Conservation (phyloP, 2,113 vertebrate genomes). For the Dasypus novemcinctus region DNA sequence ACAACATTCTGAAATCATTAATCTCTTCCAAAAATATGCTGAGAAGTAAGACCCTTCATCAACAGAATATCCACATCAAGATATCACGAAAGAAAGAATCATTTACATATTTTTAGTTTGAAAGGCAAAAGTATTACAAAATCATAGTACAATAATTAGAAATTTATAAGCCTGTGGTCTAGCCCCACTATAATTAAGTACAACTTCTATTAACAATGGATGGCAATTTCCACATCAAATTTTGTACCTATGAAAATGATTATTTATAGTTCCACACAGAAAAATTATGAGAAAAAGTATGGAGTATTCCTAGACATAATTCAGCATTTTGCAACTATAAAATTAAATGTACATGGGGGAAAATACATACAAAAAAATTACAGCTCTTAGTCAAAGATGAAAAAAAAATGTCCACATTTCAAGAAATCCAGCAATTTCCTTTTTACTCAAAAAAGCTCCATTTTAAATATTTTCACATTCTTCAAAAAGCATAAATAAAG, state of each 20-base stretch:
- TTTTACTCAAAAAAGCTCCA: not conserved
- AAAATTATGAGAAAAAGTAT: constrained; percentile 11
- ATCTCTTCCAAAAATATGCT: constrained; percentile 33
- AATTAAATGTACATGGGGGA: not conserved
- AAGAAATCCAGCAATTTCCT: not conserved
- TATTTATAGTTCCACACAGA: not conserved
- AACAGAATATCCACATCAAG: constrained; percentile 11
- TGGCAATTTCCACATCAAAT: not conserved
- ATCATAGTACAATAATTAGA: not conserved
- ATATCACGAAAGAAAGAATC: not conserved
- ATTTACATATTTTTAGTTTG: constrained; percentile 7
- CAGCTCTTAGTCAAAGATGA: not conserved
- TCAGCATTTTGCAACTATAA: constrained; percentile 6
- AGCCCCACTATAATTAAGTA: not conserved
- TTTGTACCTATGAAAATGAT: not conserved
- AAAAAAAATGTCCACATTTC: not conserved
- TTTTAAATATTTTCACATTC: not conserved
- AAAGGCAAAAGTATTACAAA: constrained; percentile 24
- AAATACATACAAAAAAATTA: constrained; percentile 1
- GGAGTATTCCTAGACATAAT: not conserved
- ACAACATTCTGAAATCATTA: constrained; percentile 39
- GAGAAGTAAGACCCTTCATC: not conserved
- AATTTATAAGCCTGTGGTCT: not conserved
- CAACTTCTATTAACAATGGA: not conserved
- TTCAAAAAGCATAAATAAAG: not conserved